A percentile compares a stretch with the other conserved stretches of the same genome.
These are phyloP conservation scores for Trematocara caparti DNA, from an alignment of 2,797 vertebrate species.

Conservation along the genomic window DNA sequence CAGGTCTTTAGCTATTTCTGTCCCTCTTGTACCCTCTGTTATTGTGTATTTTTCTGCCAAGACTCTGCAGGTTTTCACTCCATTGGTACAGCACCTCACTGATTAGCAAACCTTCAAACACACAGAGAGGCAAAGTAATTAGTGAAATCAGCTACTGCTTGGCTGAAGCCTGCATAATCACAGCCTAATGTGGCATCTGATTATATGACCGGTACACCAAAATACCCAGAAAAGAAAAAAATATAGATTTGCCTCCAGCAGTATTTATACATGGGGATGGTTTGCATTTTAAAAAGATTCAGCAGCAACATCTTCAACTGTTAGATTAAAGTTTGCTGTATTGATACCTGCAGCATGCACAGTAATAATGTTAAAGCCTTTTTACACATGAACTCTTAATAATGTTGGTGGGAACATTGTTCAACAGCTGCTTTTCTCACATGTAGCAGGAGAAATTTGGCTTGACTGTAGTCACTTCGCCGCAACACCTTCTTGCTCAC, in stretches of 20 bases:
- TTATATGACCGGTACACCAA: slow-evolving; percentile 11
- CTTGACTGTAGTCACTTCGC: neutral
- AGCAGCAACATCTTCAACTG: neutral
- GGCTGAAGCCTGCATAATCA: slow-evolving; percentile 5
- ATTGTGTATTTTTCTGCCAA: slow-evolving; percentile 1
- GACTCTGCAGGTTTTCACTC: slow-evolving; percentile 14
- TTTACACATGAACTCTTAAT: neutral
- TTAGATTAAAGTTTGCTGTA: neutral
- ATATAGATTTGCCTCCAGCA: neutral
- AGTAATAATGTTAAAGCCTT: neutral
- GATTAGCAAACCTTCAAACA: slow-evolving; percentile 4
- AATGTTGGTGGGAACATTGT: neutral
- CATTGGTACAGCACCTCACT: neutral
- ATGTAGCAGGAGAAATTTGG: neutral
- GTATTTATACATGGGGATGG: neutral
- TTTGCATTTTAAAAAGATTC: neutral
- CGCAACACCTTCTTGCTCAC: neutral
- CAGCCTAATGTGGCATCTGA: neutral
- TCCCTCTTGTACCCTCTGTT: neutral
- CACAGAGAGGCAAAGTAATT: slow-evolving; percentile 11
- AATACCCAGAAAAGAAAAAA: neutral
- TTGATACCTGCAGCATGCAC: neutral
- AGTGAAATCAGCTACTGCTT: slow-evolving; percentile 10
- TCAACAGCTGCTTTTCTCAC: neutral
- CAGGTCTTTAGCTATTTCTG: neutral